Conservation (phyloP, 2,113 vertebrate genomes). For the Rattus norvegicus region GRCr8 NC_086020.1:110181501-110182000, state of each 20-base stretch:
- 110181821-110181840: not conserved
- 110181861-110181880: not conserved
- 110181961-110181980: no score
- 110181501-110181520: slow-evolving; percentile 16
- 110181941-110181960: not conserved
- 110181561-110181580: slow-evolving; percentile 48
- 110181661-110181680: slow-evolving; percentile 29
- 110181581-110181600: slow-evolving; percentile 48
- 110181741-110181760: slow-evolving; percentile 35
- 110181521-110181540: slow-evolving; percentile 25
- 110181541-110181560: no score
- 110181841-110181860: not conserved
- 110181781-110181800: not conserved
- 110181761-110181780: not conserved
- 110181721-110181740: slow-evolving; percentile 49
- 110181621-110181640: slow-evolving; percentile 51
- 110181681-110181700: not conserved
- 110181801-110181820: not conserved
- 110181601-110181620: slow-evolving; percentile 54
- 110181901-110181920: slow-evolving; percentile 5
- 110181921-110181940: slow-evolving; percentile 26
- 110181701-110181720: slow-evolving; percentile 34
- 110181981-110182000: not conserved
- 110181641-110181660: slow-evolving; percentile 53
- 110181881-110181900: not conserved